phyloP scores from a whole-genome alignment of 1,140 invertebrate genomes.

The Nephila pilipes region DNA sequence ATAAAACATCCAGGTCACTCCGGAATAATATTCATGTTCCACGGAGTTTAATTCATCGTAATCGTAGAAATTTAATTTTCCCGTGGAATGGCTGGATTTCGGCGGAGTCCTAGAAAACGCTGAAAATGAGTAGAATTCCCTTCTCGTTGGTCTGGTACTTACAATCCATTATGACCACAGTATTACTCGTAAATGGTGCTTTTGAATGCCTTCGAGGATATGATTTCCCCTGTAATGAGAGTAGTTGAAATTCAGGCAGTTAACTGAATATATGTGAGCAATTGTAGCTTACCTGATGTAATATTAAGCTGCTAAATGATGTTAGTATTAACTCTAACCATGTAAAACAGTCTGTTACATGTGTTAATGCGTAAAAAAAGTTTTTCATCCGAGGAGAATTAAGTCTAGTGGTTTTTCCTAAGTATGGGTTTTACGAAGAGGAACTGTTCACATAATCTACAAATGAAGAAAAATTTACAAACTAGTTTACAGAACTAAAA shows the following conservation, averaged over 20 bases:
- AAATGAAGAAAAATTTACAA: too few species aligned
- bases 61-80: conserved; percentile 11
- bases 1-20: neutral
- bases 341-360: too few species aligned
- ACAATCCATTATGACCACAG: conserved; percentile 8
- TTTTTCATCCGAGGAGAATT: too few species aligned
- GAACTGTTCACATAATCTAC: too few species aligned
- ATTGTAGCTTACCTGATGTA: too few species aligned
- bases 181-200: neutral
- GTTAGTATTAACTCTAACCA: too few species aligned
- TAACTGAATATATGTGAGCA: neutral
- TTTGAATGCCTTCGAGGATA: conserved; percentile 2
- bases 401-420: too few species aligned
- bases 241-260: neutral
- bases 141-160: neutral
- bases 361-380: too few species aligned
- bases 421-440: too few species aligned
- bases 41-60: neutral
- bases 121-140: neutral
- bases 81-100: neutral
- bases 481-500: too few species aligned
- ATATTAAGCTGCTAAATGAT: too few species aligned
- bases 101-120: neutral
- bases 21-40: neutral
- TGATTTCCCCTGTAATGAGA: neutral